These are phyloP conservation scores for Eufriesea mexicana DNA, from an alignment of 1,140 invertebrate genomes.

Conservation along the genomic window DNA sequence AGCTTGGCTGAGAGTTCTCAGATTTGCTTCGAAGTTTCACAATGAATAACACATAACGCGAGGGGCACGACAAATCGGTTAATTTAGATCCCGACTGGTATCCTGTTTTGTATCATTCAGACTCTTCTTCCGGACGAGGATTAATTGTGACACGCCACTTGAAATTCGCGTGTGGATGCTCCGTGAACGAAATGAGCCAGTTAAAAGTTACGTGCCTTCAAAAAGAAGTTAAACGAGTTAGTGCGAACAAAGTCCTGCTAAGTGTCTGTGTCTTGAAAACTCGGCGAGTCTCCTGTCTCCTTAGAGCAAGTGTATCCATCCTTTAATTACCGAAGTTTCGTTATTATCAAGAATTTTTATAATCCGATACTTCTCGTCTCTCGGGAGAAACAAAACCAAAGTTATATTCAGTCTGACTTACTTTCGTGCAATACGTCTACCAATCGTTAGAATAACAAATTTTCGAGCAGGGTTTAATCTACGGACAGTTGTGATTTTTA, in stretches of 20 bases:
- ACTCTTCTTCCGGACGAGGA: not conserved
- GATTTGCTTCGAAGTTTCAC: slow-evolving; percentile 21
- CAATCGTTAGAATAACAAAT: too few relatives aligned
- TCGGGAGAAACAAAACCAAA: not conserved
- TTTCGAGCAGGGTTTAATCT: too few relatives aligned
- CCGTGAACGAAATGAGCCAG: not conserved
- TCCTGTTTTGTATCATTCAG: not conserved
- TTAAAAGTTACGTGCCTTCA: not conserved
- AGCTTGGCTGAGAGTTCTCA: not conserved
- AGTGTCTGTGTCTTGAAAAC: not conserved
- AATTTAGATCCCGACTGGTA: not conserved
- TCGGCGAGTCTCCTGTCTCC: not conserved
- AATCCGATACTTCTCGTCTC: not conserved
- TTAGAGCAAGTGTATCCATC: not conserved
- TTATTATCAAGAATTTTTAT: not conserved
- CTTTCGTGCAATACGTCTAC: too few relatives aligned
- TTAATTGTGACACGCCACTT: not conserved
- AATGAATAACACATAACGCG: slow-evolving; percentile 29
- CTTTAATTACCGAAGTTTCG: too few relatives aligned
- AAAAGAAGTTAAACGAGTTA: not conserved
- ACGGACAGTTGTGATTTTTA: too few relatives aligned
- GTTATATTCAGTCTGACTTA: too few relatives aligned
- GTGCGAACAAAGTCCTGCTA: not conserved
- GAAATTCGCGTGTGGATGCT: not conserved
- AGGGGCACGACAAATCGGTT: not conserved